Base-by-base conservation (phyloP, 2,797 vertebrate species). In the Propithecus deckenii region DNA sequence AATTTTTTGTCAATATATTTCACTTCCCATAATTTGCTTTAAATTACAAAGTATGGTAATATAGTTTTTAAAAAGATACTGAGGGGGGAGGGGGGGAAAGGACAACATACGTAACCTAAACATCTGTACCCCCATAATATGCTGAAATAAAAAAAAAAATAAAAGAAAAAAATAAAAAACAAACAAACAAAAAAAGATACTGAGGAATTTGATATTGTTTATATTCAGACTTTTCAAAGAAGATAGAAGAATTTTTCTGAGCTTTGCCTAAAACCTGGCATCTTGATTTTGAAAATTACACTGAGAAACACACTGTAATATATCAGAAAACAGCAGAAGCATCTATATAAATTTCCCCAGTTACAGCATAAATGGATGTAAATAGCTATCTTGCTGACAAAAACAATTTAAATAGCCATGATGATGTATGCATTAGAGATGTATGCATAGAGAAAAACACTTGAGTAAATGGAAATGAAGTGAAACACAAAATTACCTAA, bases 381-480 rank as follows among this genome's bases (percentile, higher is more conserved):
- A 93, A 88, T 57, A 93, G 63, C 71, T 72, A 41, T 55, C 23
- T 81, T 30, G 2, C 48, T 91, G 69, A 95, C 28, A 95, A 74
- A 95, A 95, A 41, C 30, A 87, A 69, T 88, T 89, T 86, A 85
- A 96, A 67, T 72, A 80, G 2, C 67, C 15, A 30, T 76, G 41
- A n/a, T 69, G 59, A 84, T 79, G 2, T 80, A 57, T 69, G 28
- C n/a, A 23, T 92, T 94, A 88, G 72, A 92, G n/a, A 88, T 69
- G 41, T n/a, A 6, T 7, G 9, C 69, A 74, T 32, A 67, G 38
- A 79, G n/a, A 63, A 88, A 84, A 69, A 88, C 52, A 74, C 32
- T 96, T 78, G 46, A 83, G 12, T 74, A 83, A 90, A 89, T 91
- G 46, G 67, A 88, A 95, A 80, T 90, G 59, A 90, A 93, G 10